Evolutionary conservation across 2,113 vertebrate genomes (phyloP), one percentile per base, ranked within the genome.

Genomic region (Dendrocopos noguchii): DNA sequence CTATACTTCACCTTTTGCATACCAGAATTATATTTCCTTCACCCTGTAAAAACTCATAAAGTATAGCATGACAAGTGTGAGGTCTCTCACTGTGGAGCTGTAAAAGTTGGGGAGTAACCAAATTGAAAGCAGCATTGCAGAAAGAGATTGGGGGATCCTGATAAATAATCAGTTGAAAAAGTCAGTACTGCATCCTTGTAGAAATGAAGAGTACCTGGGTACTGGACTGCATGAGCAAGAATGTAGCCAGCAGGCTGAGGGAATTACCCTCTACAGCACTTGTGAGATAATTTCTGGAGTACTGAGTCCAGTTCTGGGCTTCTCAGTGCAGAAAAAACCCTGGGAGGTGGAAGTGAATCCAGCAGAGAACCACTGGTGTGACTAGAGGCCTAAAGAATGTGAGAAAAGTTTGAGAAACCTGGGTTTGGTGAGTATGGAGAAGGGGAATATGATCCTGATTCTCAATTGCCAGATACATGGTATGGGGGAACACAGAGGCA

Each of bases 361-460:
- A 27, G 29, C 21, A 59, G 42, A 70, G 64, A 56, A 24, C 6
- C 22, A 36, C 15, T 56, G 33, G 12, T 3, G 6, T 53, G 22
- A 3, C 0, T 53, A 39, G 52, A 44, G 53, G 25, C 57, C 25
- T 68, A 36, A 67, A 63, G 21, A 12, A 28, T 0, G 25, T 25
- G 17, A 6, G 33, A 67, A 57, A 44, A 84, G 4, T 15, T 34
- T 57, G 60, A 31, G 36, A 25, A 52, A 20, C 15, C 29, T 59
- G 75, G 4, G 19, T 52, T 25, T 42, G 5, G 9, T 52, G 39
- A 61, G 71, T 33, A 47, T 52, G 44, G 34, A 81, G 55, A 36
- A 72, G 31, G 36, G 36, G 13, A 55, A n/a, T 47, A 21, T 63
- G 53, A 3, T 59, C 0, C 0, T 25, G 27, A 15, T 19, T 74